Conservation (phyloP, 1,140 invertebrate species). For the Bacillus rossius region DNA sequence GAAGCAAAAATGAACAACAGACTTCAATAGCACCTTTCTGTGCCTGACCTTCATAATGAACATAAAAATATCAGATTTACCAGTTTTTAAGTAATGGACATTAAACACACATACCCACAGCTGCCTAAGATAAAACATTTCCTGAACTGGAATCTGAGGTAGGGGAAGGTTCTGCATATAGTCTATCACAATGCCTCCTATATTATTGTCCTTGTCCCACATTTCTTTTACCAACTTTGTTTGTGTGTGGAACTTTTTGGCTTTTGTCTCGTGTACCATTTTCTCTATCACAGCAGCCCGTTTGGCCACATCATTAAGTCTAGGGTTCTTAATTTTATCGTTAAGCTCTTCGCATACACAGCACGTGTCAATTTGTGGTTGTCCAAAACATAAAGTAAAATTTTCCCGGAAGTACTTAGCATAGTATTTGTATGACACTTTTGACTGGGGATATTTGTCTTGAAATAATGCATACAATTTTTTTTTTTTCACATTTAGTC, state of each 20-base stretch:
- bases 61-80: not conserved
- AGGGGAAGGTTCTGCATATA: slow-evolving; percentile 35
- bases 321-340: slow-evolving; percentile 14
- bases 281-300: slow-evolving; percentile 12
- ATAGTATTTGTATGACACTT: not conserved
- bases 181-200: slow-evolving; percentile 28
- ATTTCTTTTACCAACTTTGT: slow-evolving; percentile 1
- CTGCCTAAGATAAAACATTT: slow-evolving; percentile 17
- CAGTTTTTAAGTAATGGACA: slow-evolving; percentile 12
- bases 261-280: slow-evolving; percentile 8
- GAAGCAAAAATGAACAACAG: not conserved
- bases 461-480: slow-evolving; percentile 1
- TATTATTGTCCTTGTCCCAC: not conserved
- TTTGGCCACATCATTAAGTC: slow-evolving; percentile 13
- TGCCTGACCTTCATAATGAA: slow-evolving; percentile 11
- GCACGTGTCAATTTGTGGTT: slow-evolving; percentile 14
- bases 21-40: slow-evolving; percentile 15
- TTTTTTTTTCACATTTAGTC: slow-evolving; percentile 1
- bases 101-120: slow-evolving; percentile 6
- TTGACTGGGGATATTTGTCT: not conserved
- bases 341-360: slow-evolving; percentile 9
- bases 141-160: slow-evolving; percentile 17
- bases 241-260: slow-evolving; percentile 9
- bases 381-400: slow-evolving; percentile 11
- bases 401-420: slow-evolving; percentile 3